Percentiles rank a stretch among this genome's conserved stretches.
Conservation (phyloP, 92 coral and sea anemone genomes). For the Isaurus tuberculatus region DNA sequence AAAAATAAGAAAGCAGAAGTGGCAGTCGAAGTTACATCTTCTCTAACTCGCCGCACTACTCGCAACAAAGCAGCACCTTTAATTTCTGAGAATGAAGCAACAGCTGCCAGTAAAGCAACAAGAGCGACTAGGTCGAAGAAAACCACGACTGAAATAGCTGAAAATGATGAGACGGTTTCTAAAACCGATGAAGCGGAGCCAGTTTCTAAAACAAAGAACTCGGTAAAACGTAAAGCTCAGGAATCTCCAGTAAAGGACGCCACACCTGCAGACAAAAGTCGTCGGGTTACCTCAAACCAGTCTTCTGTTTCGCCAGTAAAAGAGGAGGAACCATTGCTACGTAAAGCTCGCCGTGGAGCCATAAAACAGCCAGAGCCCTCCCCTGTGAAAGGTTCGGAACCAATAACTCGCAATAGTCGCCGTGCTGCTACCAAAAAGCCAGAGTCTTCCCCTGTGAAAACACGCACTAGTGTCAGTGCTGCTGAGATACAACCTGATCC, state of each 20-base stretch:
- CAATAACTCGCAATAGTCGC: not conserved
- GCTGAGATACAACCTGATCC: not conserved
- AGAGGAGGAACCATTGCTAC: not conserved
- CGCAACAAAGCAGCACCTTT: conserved; percentile 52
- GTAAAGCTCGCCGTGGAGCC: not conserved
- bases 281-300: not conserved
- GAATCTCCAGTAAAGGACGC: not conserved
- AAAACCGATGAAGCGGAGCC: conserved; percentile 45
- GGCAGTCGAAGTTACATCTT: conserved; percentile 6
- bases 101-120: not conserved
- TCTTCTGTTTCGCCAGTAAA: conserved; percentile 4
- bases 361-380: not conserved
- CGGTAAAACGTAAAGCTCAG: conserved; percentile 31
- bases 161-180: conserved; percentile 6
- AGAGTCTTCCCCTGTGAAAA: not conserved
- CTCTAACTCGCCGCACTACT: conserved; percentile 18
- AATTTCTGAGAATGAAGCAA: not conserved
- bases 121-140: conserved; percentile 35
- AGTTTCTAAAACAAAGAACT: not conserved
- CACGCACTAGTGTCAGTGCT: conserved; percentile 33
- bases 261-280: not conserved
- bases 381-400: not conserved
- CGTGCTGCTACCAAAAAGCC: not conserved
- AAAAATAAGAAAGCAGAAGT: not conserved
- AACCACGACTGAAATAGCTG: conserved; percentile 24